Evolutionary conservation across 2,888 invertebrate genomes (phyloP).

Genomic region (Melipona beecheii): DNA sequence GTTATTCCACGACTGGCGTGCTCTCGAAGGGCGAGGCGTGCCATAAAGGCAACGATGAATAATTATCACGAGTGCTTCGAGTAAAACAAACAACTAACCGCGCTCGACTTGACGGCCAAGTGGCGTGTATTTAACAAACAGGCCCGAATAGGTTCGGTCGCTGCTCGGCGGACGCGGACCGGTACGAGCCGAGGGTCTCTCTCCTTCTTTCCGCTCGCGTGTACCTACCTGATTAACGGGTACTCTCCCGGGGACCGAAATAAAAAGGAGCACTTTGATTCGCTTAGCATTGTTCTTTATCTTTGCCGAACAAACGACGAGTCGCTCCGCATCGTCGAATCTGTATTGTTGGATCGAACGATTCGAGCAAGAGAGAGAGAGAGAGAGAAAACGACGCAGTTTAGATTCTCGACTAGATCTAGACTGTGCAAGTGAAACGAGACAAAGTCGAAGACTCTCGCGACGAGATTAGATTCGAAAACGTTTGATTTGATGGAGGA

Average conservation of each 20-base stretch:
- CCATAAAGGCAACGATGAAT: conserved; percentile 80
- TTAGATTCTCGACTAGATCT: not conserved
- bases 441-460: not conserved
- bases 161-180: conserved; percentile 31
- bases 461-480: not conserved
- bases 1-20: conserved; percentile 72
- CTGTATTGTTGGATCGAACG: not conserved
- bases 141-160: conserved; percentile 33
- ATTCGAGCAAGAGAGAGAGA: not conserved
- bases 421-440: too few relatives aligned
- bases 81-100: conserved; percentile 81
- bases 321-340: not conserved
- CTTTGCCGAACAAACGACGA: conserved; percentile 16
- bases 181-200: conserved; percentile 20
- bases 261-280: conserved; percentile 49
- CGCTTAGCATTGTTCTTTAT: conserved; percentile 49
- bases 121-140: conserved; percentile 79
- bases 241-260: conserved; percentile 36
- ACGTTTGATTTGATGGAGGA: not conserved
- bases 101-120: conserved; percentile 79
- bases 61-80: conserved; percentile 80
- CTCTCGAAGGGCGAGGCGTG: conserved; percentile 57
- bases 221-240: conserved; percentile 59
- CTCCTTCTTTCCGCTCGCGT: conserved; percentile 12
- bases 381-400: not conserved